phyloP scores from a whole-genome alignment of 2,888 invertebrate species.

The Dynastes hyllus region DNA sequence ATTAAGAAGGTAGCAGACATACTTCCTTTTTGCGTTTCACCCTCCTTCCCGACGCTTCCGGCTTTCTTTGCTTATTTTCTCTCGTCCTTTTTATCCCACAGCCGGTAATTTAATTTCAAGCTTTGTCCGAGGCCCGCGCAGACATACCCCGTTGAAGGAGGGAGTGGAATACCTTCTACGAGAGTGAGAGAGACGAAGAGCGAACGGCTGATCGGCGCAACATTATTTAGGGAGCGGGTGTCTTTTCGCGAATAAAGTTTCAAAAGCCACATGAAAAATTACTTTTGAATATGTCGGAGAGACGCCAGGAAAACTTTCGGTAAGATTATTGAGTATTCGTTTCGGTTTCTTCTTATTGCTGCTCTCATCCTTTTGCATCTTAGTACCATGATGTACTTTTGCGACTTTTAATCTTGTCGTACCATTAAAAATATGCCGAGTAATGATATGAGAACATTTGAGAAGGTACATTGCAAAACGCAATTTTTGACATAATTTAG shows the following conservation, averaged over 20 bases:
- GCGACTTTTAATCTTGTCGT: too few relatives aligned
- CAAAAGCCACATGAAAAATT: constrained; percentile 31
- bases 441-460: too few relatives aligned
- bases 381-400: too few relatives aligned
- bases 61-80: constrained; percentile 18
- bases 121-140: constrained; percentile 16
- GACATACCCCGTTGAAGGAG: not conserved
- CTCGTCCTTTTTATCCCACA: constrained; percentile 14
- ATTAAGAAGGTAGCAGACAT: constrained; percentile 14
- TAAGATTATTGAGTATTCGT: not conserved
- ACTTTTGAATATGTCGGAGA: constrained; percentile 27
- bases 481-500: too few relatives aligned
- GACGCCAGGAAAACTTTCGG: constrained; percentile 2
- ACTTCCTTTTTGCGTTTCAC: constrained; percentile 9
- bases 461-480: too few relatives aligned
- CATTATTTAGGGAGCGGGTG: not conserved
- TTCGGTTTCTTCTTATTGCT: not conserved
- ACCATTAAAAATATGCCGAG: too few relatives aligned
- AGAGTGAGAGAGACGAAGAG: not conserved
- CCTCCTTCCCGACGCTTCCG: not conserved
- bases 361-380: too few relatives aligned
- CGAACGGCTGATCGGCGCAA: not conserved
- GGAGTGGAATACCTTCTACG: not conserved
- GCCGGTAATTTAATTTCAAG: constrained; percentile 30
- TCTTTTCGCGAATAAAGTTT: constrained; percentile 11